phyloP scores from a whole-genome alignment of 2,113 vertebrate genomes.

The Columba janthina region DNA sequence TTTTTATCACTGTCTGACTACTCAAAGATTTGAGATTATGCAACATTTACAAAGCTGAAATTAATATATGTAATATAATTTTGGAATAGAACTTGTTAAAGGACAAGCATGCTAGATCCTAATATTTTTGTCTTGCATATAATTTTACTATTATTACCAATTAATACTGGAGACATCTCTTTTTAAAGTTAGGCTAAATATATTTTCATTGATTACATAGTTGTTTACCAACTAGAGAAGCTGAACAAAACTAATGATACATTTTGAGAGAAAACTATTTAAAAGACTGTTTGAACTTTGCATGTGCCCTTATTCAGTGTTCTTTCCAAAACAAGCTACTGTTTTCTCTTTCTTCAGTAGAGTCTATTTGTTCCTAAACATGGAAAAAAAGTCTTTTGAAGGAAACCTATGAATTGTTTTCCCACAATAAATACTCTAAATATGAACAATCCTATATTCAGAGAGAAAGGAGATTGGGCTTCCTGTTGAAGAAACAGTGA shows the following conservation, averaged over 20 bases:
- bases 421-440: slow-evolving; percentile 60
- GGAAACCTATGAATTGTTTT: slow-evolving; percentile 64
- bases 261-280: slow-evolving; percentile 39
- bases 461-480: not conserved
- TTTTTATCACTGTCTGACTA: slow-evolving; percentile 46
- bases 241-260: slow-evolving; percentile 28
- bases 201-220: slow-evolving; percentile 60
- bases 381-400: slow-evolving; percentile 60
- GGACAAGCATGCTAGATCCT: slow-evolving; percentile 54
- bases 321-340: not conserved
- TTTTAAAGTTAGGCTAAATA: slow-evolving; percentile 63
- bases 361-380: slow-evolving; percentile 54
- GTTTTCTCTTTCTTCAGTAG: not conserved
- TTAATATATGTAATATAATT: slow-evolving; percentile 60
- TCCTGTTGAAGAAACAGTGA: not conserved
- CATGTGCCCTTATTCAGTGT: slow-evolving; percentile 58
- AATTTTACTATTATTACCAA: slow-evolving; percentile 57
- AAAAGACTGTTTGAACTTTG: slow-evolving; percentile 45
- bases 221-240: slow-evolving; percentile 43
- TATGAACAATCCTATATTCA: not conserved
- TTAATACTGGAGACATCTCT: slow-evolving; percentile 44
- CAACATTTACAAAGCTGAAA: slow-evolving; percentile 62
- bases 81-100: slow-evolving; percentile 62
- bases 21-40: slow-evolving; percentile 41
- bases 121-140: slow-evolving; percentile 67